Percentiles rank a stretch among this genome's conserved stretches.
phyloP scores from a whole-genome alignment of 2,888 invertebrate genomes.

The Augiades crinisus region DNA sequence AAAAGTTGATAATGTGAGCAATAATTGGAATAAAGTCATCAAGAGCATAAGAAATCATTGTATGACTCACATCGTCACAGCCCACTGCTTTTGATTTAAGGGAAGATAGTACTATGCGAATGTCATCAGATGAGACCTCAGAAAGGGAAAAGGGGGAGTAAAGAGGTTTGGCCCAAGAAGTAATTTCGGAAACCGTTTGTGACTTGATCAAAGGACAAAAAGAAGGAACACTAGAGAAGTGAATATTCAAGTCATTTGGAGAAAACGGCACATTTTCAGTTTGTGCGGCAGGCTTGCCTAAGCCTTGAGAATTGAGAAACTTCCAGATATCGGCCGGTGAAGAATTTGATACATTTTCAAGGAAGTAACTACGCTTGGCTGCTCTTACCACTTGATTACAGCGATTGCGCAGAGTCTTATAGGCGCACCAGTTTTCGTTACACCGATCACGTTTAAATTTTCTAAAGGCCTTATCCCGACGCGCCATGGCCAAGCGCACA shows the following conservation, averaged over 20 bases:
- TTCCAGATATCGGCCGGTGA: conserved; percentile 19
- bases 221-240: not conserved
- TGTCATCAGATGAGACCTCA: not conserved
- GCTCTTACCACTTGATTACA: not conserved
- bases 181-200: not conserved
- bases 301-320: conserved; percentile 15
- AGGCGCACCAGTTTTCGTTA: conserved; percentile 1
- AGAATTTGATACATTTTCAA: conserved; percentile 4
- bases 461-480: not conserved
- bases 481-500: conserved; percentile 4
- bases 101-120: not conserved
- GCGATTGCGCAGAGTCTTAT: conserved; percentile 1
- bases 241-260: not conserved
- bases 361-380: conserved; percentile 1
- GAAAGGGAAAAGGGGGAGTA: not conserved
- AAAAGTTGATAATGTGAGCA: conserved; percentile 1
- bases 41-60: not conserved
- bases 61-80: not conserved
- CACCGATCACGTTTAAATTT: conserved; percentile 2
- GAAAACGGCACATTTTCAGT: not conserved
- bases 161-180: not conserved
- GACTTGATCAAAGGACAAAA: not conserved
- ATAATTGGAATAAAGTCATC: not conserved
- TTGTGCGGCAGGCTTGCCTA: not conserved
- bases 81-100: too few species aligned